Evolutionary conservation across 2,888 invertebrate genomes (phyloP).

Genomic region (Diaperis boleti): DNA sequence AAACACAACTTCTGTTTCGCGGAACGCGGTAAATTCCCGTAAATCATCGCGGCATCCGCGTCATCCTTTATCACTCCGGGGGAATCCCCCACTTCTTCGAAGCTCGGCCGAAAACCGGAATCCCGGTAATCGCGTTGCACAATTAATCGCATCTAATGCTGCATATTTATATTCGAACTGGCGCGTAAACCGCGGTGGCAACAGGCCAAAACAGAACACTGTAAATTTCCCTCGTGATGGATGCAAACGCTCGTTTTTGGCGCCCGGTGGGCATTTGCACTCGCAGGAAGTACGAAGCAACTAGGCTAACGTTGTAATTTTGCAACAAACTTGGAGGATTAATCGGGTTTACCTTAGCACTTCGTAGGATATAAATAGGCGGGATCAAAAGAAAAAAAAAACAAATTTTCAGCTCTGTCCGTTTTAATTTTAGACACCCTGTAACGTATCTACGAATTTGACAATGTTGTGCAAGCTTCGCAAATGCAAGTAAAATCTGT

Average conservation of each 20-base stretch:
- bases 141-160: slow-evolving; percentile 21
- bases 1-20: too few relatives aligned
- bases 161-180: slow-evolving; percentile 25
- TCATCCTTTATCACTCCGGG: neutral
- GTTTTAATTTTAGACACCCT: too few relatives aligned
- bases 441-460: too few relatives aligned
- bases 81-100: neutral
- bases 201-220: slow-evolving; percentile 15
- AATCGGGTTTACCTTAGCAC: too few relatives aligned
- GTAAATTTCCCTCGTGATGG: slow-evolving; percentile 23
- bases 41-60: neutral
- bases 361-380: too few relatives aligned
- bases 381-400: too few relatives aligned
- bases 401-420: too few relatives aligned
- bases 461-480: too few relatives aligned
- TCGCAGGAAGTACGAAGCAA: neutral
- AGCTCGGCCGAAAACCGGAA: slow-evolving; percentile 15
- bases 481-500: too few relatives aligned
- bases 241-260: slow-evolving; percentile 17
- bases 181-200: slow-evolving; percentile 16
- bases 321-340: too few relatives aligned
- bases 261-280: slow-evolving; percentile 1
- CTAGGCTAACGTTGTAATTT: too few relatives aligned
- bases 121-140: slow-evolving; percentile 12
- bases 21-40: too few relatives aligned